Evolutionary conservation across 2,888 invertebrate species (phyloP), one percentile per base, ranked within the genome.

Genomic region (Drosophila stalkeri): DNA sequence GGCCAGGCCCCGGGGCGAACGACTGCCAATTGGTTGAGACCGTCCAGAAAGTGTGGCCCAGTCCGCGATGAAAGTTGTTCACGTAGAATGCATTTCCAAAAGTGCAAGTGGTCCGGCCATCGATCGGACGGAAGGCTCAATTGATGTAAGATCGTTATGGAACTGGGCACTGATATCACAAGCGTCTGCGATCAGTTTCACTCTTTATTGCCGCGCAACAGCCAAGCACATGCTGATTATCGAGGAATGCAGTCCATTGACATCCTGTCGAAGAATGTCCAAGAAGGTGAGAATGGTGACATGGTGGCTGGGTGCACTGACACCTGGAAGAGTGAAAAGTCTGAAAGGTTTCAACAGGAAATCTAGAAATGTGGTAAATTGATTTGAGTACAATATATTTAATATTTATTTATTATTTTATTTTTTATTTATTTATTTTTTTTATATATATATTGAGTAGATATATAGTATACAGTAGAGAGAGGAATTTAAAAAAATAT

Each of bases 71-170:
- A 86, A 86, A 86, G 86, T 86, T 84, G 89, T 77, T 78, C 75
- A 59, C 62, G 75, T 78, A 84, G 83, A 84, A 84, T 84, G 72
- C 41, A n/a, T 52, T 72, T 60, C 56, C 71, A 84, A 85, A 85
- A 85, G 85, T 89, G 85, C 89, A 85, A 85, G 85, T 85, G 86
- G 79, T 71, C 57, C 49, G 60, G 62, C 39, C 9, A 70, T 70
- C 64, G 73, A 73, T 80, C 71, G 71, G 64, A 57, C 49, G 43
- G 60, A 67, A 69, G 77, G 71, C 41, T 66, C 70, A 75, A 80
- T 82, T 83, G 88, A 87, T 85, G 86, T 88, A 82, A 84, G 86
- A 82, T 66, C 65, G 62, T 87, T 81, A 81, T 71, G 73, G 67
- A 64, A 70, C 75, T 51, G 41, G 33, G 61, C 56, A 52, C 63